Base-by-base conservation (phyloP, 2,888 invertebrate species). In the Andricus quercusramuli region DNA sequence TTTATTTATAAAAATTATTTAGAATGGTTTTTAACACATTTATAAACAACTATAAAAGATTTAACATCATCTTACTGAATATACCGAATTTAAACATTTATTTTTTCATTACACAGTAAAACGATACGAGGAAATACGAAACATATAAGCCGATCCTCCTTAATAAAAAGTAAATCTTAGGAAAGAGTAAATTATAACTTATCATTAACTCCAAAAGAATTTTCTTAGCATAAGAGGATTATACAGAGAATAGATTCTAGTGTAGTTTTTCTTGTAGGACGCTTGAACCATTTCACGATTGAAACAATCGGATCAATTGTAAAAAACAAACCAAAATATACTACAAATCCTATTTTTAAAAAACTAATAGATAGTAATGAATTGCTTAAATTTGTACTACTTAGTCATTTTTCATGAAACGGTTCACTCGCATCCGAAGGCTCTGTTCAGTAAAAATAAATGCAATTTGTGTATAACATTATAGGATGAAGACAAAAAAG, bases 401-500 rank as follows among this genome's bases (percentile, higher is more conserved):
- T n/a, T 41, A n/a, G 1, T 41, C 11, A 22, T 41, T 67, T 37
- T 67, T 67, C n/a, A 22, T 67, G 67, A 67, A 41, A 41, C 41
- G 41, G 67, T 67, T 67, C 67, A 67, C 3, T n/a, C 9, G 20
- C 11, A 32, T 32, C 3, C 9, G 32, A 1, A 5, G 6, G 25
- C 13, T 56, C 11, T n/a, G 29, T 17, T 74, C 8, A 32, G n/a
- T 32, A 3, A 13, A 82, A 84, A 84, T 84, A 78, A 81, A 82
- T 81, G 79, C 81, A 81, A 80, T 82, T 85, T 91, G 87, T 91
- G 87, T 91, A 86, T 90, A 89, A 90, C 86, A 88, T 89, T 92
- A 88, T 92, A 92, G 92, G 92, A 92, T 88, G 92, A 95, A 94
- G 95, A 95, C 93, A 95, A 95, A 95, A 96, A 95, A 95, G 92